A percentile compares a stretch with the other conserved stretches of the same genome.
Evolutionary conservation across 2,113 vertebrate genomes (phyloP).

Genomic region (Coregonus clupeaformis): DNA sequence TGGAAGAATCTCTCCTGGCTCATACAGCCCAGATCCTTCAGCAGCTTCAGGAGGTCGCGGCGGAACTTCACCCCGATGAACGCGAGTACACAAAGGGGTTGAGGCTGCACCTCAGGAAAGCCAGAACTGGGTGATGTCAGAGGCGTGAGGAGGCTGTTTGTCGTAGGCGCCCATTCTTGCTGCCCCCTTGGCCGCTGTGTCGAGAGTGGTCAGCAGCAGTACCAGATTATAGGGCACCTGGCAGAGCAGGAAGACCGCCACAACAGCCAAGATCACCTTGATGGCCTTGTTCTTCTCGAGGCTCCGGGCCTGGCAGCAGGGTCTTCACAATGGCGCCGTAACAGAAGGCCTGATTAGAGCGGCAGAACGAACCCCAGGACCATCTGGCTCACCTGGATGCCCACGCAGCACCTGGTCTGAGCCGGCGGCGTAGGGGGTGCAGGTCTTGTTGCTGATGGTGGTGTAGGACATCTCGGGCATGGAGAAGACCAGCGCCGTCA

Average conservation of each 20-base stretch:
- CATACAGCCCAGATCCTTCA: slow-evolving; percentile 88
- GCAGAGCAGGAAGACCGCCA: slow-evolving; percentile 83
- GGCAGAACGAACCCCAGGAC: slow-evolving; percentile 85
- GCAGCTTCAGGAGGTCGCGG: slow-evolving; percentile 85
- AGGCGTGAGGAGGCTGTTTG: slow-evolving; percentile 78
- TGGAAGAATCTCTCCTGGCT: slow-evolving; percentile 77
- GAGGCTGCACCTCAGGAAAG: slow-evolving; percentile 90
- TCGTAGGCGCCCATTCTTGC: slow-evolving; percentile 71
- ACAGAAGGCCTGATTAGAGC: slow-evolving; percentile 84
- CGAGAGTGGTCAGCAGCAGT: slow-evolving; percentile 80
- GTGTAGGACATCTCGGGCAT: slow-evolving; percentile 84
- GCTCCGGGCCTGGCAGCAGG: slow-evolving; percentile 82
- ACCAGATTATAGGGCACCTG: slow-evolving; percentile 90
- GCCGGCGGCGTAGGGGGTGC: slow-evolving; percentile 66
- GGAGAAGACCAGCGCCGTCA: slow-evolving; percentile 79
- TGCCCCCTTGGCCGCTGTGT: slow-evolving; percentile 61
- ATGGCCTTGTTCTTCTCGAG: slow-evolving; percentile 93
- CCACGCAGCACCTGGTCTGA: slow-evolving; percentile 60
- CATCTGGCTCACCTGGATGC: slow-evolving; percentile 82
- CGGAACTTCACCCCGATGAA: slow-evolving; percentile 96
- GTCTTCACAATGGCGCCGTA: slow-evolving; percentile 86
- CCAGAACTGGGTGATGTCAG: slow-evolving; percentile 86
- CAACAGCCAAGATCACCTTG: slow-evolving; percentile 90
- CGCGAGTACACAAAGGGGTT: slow-evolving; percentile 94
- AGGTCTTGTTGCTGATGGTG: slow-evolving; percentile 61